Percentiles rank a stretch among this genome's conserved stretches.
Conservation (phyloP, 2,888 invertebrate genomes). For the Sympetrum striolatum region DNA sequence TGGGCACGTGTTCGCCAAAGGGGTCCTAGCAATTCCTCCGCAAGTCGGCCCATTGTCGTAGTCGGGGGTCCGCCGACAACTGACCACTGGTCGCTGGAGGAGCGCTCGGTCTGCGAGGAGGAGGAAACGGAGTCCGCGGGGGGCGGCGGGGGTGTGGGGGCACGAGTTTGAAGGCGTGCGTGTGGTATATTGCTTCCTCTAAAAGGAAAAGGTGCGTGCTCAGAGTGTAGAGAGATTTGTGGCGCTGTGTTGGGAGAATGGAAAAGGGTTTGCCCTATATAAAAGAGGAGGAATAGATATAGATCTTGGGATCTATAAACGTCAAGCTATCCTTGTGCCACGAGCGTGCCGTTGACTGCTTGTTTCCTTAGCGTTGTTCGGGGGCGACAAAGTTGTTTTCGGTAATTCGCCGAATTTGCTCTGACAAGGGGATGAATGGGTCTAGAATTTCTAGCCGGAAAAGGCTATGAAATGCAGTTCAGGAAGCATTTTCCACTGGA, state of each 20-base stretch:
- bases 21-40: background rate
- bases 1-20: constrained; percentile 19
- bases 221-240: background rate
- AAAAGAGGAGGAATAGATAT: too few relatives aligned
- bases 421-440: too few relatives aligned
- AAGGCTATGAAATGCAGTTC: too few relatives aligned
- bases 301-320: too few relatives aligned
- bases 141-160: background rate
- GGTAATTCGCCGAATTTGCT: too few relatives aligned
- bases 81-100: background rate
- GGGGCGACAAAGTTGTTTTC: too few relatives aligned
- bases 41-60: constrained; percentile 20
- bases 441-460: too few relatives aligned
- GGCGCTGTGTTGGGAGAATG: background rate
- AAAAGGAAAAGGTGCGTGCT: background rate
- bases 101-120: background rate
- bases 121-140: constrained; percentile 31
- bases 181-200: constrained; percentile 3
- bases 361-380: too few relatives aligned
- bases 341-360: too few relatives aligned
- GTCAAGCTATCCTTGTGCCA: too few relatives aligned
- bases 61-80: background rate
- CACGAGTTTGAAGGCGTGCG: constrained; percentile 19
- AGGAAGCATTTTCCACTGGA: too few relatives aligned
- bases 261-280: too few relatives aligned